Conservation (phyloP, 92 coral and sea anemone genomes). For the Siderastrea siderea region DNA sequence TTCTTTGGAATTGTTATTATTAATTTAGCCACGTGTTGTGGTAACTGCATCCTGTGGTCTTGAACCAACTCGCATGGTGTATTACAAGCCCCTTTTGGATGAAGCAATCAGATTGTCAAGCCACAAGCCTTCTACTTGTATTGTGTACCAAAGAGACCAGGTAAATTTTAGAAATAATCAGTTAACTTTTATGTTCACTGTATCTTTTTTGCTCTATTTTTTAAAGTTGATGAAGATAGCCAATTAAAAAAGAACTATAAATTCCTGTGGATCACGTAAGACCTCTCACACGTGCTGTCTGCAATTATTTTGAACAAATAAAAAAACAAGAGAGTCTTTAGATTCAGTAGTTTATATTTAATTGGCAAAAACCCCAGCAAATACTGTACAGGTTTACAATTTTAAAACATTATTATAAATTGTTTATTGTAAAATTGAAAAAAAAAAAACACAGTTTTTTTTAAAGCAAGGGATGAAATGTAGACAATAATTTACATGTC, state of each 20-base stretch:
- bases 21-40: conserved; percentile 88
- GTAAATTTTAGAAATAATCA: conserved; percentile 34
- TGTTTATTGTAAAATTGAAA: no score
- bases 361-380: neutral
- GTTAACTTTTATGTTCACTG: neutral
- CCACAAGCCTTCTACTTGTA: conserved; percentile 89
- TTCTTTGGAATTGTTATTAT: neutral
- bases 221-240: no score
- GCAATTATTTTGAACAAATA: neutral
- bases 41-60: conserved; percentile 98
- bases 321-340: neutral
- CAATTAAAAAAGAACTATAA: no score
- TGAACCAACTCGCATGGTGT: conserved; percentile 90
- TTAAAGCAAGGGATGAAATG: no score
- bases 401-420: no score
- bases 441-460: no score
- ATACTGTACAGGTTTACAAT: neutral
- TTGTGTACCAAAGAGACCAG: conserved; percentile 94
- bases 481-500: no score
- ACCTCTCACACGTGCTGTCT: no score
- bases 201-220: neutral
- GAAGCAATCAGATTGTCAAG: conserved; percentile 90
- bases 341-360: neutral
- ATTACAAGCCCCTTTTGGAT: conserved; percentile 94
- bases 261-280: no score